A percentile compares a stretch with the other conserved stretches of the same genome.
Evolutionary conservation across 1,140 invertebrate species (phyloP).

Genomic region (Whitmania pigra): DNA sequence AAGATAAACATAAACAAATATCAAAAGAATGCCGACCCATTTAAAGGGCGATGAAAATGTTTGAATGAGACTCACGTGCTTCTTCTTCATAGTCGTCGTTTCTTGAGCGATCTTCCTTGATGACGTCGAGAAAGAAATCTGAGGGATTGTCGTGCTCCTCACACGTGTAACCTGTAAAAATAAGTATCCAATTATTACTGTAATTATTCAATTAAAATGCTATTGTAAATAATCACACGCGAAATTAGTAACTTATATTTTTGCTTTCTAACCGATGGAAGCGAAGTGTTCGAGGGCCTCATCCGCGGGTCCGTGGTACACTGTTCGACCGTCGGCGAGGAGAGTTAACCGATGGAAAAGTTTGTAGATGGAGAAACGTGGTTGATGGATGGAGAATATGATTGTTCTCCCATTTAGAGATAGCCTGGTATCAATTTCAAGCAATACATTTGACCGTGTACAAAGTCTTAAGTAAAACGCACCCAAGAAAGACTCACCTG

Average conservation of each 20-base stretch:
- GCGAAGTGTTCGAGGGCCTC: slow-evolving; percentile 35
- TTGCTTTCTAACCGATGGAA: slow-evolving; percentile 30
- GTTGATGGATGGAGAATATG: slow-evolving; percentile 42
- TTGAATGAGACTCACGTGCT: background rate
- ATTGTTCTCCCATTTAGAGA: slow-evolving; percentile 35
- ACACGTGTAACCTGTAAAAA: slow-evolving; percentile 33
- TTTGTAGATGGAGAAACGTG: slow-evolving; percentile 38
- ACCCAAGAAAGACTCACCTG: slow-evolving; percentile 27
- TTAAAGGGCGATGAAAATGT: background rate
- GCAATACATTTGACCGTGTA: background rate
- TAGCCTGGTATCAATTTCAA: slow-evolving; percentile 30
- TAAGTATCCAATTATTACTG: background rate
- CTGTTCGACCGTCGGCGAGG: slow-evolving; percentile 33
- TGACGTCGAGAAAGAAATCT: slow-evolving; percentile 40
- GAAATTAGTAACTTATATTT: background rate
- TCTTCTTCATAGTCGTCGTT: background rate
- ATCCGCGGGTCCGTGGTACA: slow-evolving; percentile 35
- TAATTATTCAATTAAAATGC: background rate
- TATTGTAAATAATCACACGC: background rate
- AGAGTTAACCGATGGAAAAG: slow-evolving; percentile 37
- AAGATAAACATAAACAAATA: too few species aligned
- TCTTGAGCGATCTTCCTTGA: background rate
- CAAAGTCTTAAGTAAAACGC: background rate
- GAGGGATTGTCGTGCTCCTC: slow-evolving; percentile 40
- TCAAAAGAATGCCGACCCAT: too few species aligned